phyloP scores from a whole-genome alignment of 2,113 vertebrate genomes.

The Candoia aspera region DNA sequence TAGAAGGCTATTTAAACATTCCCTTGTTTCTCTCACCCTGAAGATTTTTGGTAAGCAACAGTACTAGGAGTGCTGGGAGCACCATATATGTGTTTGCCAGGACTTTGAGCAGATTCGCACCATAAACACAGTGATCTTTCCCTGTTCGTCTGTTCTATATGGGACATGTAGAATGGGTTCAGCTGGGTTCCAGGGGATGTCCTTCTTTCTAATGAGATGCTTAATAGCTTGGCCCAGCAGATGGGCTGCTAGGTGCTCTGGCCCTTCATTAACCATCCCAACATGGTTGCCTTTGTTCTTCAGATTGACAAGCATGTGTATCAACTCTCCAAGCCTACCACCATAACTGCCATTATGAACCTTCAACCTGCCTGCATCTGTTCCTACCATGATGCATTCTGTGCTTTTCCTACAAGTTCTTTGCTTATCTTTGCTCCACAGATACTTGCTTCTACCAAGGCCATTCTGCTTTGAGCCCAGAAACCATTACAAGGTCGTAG shows the following conservation, averaged over 20 bases:
- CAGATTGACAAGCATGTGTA: neutral
- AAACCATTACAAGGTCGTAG: conserved; percentile 76
- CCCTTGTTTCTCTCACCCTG: neutral
- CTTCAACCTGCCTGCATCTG: neutral
- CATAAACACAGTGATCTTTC: neutral
- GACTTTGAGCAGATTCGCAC: too few species aligned
- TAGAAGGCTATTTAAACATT: neutral
- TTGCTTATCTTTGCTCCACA: conserved; percentile 2
- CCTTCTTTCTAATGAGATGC: neutral
- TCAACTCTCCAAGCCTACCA: too few species aligned
- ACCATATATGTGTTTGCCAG: neutral
- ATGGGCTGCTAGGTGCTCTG: neutral
- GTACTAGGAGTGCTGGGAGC: neutral
- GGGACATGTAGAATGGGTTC: too few species aligned
- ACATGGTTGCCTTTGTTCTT: neutral
- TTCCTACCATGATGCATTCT: neutral
- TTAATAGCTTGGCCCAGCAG: neutral
- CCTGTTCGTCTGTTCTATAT: neutral
- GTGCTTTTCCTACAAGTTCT: too few species aligned
- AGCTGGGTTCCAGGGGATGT: neutral
- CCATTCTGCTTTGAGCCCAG: conserved; percentile 88
- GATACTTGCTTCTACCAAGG: conserved; percentile 80
- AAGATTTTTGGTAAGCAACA: neutral
- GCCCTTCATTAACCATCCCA: neutral
- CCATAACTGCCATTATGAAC: neutral